These are phyloP conservation scores for Vimba vimba DNA, from an alignment of 2,113 vertebrate genomes.

Conservation along the genomic window DNA sequence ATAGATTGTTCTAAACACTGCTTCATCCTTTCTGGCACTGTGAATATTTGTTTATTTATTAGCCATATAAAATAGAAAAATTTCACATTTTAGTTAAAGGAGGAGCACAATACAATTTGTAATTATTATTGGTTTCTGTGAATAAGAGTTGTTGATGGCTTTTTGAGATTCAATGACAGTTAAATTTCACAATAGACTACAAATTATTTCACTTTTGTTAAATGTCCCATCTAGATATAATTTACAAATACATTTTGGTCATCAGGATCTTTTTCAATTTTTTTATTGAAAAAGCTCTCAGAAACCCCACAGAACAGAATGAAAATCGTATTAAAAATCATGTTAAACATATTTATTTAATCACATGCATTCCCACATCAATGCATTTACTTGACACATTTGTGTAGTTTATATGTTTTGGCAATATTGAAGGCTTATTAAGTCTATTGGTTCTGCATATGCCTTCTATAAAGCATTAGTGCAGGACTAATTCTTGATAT, in stretches of 20 bases:
- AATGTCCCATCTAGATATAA: background rate
- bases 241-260: background rate
- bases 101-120: no score
- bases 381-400: background rate
- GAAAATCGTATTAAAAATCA: background rate
- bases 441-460: background rate
- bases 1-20: no score
- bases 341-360: background rate
- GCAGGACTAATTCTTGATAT: constrained; percentile 51
- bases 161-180: no score
- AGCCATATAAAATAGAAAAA: no score
- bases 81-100: no score
- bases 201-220: background rate
- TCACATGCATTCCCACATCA: background rate
- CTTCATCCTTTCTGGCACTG: no score
- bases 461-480: background rate
- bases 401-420: background rate
- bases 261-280: background rate
- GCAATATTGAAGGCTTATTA: background rate
- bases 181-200: no score
- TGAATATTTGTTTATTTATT: no score
- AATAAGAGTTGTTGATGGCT: no score
- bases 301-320: background rate
- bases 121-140: no score
- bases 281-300: background rate